phyloP scores from a whole-genome alignment of 2,797 vertebrate species.

The Scyliorhinus canicula region DNA sequence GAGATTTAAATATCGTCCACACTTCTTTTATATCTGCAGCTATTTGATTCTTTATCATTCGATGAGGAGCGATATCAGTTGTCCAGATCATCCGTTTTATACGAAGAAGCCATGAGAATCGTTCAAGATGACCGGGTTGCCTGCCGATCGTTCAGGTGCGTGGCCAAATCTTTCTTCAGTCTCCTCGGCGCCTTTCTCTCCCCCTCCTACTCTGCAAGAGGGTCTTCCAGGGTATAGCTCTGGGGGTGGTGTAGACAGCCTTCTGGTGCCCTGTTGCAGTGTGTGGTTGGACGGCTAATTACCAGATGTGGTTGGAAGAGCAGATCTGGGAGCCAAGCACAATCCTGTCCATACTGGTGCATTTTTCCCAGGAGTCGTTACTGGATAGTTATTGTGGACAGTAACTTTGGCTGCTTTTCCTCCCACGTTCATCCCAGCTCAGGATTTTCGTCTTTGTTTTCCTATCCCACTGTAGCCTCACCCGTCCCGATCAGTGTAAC shows the following conservation, averaged over 20 bases:
- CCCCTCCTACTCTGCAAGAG: neutral
- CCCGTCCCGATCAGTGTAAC: neutral
- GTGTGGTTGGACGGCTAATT: neutral
- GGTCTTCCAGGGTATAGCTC: neutral
- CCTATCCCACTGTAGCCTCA: neutral
- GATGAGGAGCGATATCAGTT: slow-evolving; percentile 65
- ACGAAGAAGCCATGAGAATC: slow-evolving; percentile 79
- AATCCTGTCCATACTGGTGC: neutral
- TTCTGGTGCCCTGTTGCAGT: neutral
- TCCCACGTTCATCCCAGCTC: neutral
- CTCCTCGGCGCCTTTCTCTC: neutral
- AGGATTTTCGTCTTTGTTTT: neutral
- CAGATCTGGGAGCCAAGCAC: neutral
- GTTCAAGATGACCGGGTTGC: slow-evolving; percentile 70
- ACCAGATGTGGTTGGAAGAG: neutral
- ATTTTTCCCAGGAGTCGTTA: neutral
- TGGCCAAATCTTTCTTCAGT: neutral
- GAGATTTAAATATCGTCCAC: slow-evolving; percentile 11
- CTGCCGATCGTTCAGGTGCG: slow-evolving; percentile 77
- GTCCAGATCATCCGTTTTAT: slow-evolving; percentile 75
- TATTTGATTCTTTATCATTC: slow-evolving; percentile 74
- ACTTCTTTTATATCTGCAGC: slow-evolving; percentile 54
- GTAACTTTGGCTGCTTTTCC: neutral
- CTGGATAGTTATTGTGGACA: neutral
- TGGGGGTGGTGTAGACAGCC: neutral